phyloP scores from a whole-genome alignment of 2,888 invertebrate species.

The Falcaria lacertinaria region DNA sequence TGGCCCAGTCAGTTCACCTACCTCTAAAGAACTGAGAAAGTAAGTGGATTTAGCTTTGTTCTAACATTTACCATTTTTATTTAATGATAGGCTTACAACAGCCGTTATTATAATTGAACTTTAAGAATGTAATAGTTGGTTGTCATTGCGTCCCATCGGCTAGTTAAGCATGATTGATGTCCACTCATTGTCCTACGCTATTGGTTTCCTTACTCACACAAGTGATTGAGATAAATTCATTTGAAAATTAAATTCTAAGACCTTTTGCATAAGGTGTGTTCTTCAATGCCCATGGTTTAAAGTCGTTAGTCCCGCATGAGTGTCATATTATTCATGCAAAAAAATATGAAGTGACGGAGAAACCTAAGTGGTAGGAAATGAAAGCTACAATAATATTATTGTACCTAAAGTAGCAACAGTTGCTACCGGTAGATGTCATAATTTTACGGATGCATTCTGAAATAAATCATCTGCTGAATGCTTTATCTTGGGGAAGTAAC shows the following conservation, averaged over 20 bases:
- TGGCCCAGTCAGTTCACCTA: too few relatives aligned
- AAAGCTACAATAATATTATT: too few relatives aligned
- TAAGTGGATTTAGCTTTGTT: too few relatives aligned
- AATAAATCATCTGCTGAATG: too few relatives aligned
- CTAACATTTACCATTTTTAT: background rate
- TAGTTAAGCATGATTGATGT: slow-evolving; percentile 26
- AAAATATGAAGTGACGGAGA: too few relatives aligned
- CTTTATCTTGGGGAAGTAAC: too few relatives aligned
- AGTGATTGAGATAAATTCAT: background rate
- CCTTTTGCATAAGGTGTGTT: background rate
- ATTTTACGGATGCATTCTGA: too few relatives aligned
- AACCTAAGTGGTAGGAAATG: too few relatives aligned
- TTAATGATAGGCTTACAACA: background rate
- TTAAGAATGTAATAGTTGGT: slow-evolving; percentile 22
- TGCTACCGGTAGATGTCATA: too few relatives aligned
- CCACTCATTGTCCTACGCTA: slow-evolving; percentile 14
- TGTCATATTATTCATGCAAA: background rate
- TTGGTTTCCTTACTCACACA: background rate
- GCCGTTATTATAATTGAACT: slow-evolving; percentile 18
- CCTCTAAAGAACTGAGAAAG: too few relatives aligned
- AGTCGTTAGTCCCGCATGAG: background rate
- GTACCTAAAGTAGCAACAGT: too few relatives aligned
- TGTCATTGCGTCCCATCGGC: slow-evolving; percentile 23
- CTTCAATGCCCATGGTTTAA: background rate
- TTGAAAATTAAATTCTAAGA: background rate